Conservation (phyloP, 2,113 vertebrate species). For the Oncorhynchus kisutch region DNA sequence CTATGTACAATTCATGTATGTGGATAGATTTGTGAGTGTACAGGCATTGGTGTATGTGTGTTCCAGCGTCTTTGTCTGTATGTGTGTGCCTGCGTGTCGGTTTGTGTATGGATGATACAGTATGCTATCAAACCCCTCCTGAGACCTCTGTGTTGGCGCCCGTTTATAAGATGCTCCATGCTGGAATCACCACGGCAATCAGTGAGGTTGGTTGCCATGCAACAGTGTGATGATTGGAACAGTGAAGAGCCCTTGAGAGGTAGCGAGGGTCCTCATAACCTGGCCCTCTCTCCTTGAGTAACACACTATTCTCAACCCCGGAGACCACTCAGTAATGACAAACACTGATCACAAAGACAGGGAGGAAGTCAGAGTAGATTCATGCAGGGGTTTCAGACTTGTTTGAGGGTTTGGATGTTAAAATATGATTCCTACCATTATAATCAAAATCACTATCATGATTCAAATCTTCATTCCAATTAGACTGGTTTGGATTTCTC, state of each 20-base stretch:
- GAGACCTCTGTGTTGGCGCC: constrained; percentile 15
- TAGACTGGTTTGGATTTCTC: no score
- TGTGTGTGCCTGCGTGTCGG: not conserved
- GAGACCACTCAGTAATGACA: not conserved
- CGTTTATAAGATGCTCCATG: constrained; percentile 42
- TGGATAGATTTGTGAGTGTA: not conserved
- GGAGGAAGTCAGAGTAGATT: no score
- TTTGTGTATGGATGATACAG: not conserved
- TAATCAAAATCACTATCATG: no score
- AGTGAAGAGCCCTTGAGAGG: not conserved
- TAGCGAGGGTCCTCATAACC: not conserved
- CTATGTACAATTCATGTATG: not conserved
- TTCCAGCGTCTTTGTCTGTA: not conserved
- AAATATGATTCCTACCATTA: no score
- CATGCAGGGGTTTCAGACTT: no score
- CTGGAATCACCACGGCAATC: constrained; percentile 36
- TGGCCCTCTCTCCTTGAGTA: not conserved
- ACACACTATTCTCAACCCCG: not conserved
- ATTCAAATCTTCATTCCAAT: no score
- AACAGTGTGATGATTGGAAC: not conserved
- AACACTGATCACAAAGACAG: no score
- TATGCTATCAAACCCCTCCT: not conserved
- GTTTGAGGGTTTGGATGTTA: no score
- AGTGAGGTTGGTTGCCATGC: constrained; percentile 5
- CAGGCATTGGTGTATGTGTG: not conserved